Evolutionary conservation across 2,888 invertebrate species (phyloP), one percentile per base, ranked within the genome.

Genomic region (Andrena hattorfiana): DNA sequence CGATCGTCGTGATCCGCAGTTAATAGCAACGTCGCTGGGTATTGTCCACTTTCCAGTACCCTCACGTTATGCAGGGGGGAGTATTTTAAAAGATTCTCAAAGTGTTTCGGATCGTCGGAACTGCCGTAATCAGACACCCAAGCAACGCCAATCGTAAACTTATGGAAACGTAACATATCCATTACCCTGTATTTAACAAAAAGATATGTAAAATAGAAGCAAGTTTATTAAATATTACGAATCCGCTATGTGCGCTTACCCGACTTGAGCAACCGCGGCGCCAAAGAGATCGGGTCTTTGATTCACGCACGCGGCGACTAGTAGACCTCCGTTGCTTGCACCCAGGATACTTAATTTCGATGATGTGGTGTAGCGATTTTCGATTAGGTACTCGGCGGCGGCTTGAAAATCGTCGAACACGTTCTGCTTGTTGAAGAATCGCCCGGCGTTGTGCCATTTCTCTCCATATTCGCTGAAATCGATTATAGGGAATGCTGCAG

Each of bases 1-100:
- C 99, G 96, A 95, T 99, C 99, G 95, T 99, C 99, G 94, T 99
- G 99, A 95, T 99, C 99, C 26, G 98, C 99, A n/a, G 99, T 99
- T 89, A 98, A 95, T 81, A 99, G 95, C 85, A 99, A 95, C 26
- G 97, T 97, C 23, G 99, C 97, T 6, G 99, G 99, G 95, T 99
- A 99, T 94, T 98, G 93, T 92, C 95, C 94, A 90, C 95, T 94
- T 72, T 94, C 91, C 0, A 98, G 94, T 81, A 95, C 95, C 66
- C 83, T 91, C 10, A 99, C 96, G 94, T 99, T 99, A 95, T 99
- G 99, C 56, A 99, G 95, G 0, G 99, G 99, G 3, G 99, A 99
- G 94, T 98, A 98, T 92, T 97, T 97, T 82, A 96, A 95, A 71
- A 99, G 94, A 94, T 97, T 97, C 10, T 97, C 95, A 93, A 99